Evolutionary conservation across 2,888 invertebrate genomes (phyloP), one percentile per base, ranked within the genome.

Genomic region (Monochamus alternatus): DNA sequence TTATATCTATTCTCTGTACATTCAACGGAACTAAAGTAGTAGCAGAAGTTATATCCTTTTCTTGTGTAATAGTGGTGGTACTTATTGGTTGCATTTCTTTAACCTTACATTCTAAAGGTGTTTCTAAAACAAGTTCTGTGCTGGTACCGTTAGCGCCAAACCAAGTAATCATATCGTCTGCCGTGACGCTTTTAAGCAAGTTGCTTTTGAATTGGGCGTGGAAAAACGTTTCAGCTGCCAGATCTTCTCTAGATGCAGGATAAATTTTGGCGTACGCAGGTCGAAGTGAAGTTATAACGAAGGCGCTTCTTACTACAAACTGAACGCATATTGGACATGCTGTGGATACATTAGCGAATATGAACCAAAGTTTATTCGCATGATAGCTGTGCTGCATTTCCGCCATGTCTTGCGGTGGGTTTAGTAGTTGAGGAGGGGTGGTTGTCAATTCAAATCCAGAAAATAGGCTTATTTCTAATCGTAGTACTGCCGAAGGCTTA

Each of bases 141-240:
- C 47, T 88, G 78, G 90, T 91, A 83, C 90, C 90, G 75, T 92
- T 91, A 87, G 91, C 91, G 58, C 93, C 93, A 81, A 93, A 93
- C 93, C 93, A 93, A 3, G 93, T 93, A 44, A 93, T 92, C 30
- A 93, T 90, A 83, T 93, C 93, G 81, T 93, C 93, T 72, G 92
- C 92, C 12, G 92, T 92, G 44, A 93, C 92, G 7, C 92, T 92
- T 82, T 90, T 89, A 0, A 93, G 88, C 47, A 93, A 87, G 10
- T 91, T 91, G 78, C 93, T 93, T n/a, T 91, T 91, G 63, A 90
- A 89, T 81, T 90, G 89, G 0, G 92, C 91, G 74, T 93, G 93
- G 89, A 93, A 93, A 85, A 93, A 92, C 4, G 91, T 91, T 85
- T 93, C 93, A 0, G 93, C 92, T 0, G 92, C 92, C 64, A 93